Evolutionary conservation across 2,888 invertebrate species (phyloP).

Genomic region (Torymus texanus): DNA sequence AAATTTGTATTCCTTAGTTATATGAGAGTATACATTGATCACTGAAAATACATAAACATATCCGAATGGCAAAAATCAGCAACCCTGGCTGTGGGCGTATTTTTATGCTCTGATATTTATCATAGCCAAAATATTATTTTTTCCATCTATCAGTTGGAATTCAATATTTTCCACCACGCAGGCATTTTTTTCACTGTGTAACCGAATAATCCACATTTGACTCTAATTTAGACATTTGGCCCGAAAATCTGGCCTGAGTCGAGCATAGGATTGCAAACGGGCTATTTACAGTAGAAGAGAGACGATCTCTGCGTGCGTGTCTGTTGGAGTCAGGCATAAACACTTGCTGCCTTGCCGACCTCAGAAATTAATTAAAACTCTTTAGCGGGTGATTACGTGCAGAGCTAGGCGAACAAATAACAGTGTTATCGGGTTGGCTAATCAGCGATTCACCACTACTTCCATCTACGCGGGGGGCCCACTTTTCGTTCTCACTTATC

Average conservation of each 20-base stretch:
- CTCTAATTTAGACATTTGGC: constrained; percentile 51
- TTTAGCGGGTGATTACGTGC: constrained; percentile 56
- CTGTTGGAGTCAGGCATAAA: constrained; percentile 44
- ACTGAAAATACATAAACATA: too few species aligned
- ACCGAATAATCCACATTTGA: constrained; percentile 50
- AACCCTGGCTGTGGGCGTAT: too few species aligned
- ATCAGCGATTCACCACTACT: constrained; percentile 41
- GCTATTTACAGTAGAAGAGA: too few species aligned
- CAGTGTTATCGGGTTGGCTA: constrained; percentile 31
- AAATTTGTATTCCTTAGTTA: too few species aligned
- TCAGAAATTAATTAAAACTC: constrained; percentile 57
- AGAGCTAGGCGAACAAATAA: constrained; percentile 19
- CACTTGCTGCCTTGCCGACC: background rate
- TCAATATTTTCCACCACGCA: too few species aligned
- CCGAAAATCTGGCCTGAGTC: constrained; percentile 4
- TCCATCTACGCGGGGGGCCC: background rate
- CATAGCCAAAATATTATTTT: too few species aligned
- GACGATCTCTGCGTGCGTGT: constrained; percentile 31
- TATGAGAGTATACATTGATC: too few species aligned
- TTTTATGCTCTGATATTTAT: too few species aligned
- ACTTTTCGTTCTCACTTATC: constrained; percentile 11
- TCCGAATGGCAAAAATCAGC: too few species aligned
- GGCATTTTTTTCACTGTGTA: too few species aligned
- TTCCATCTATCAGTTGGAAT: too few species aligned
- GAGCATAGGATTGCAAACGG: too few species aligned